phyloP scores from a whole-genome alignment of 1,140 invertebrate genomes.

The Dendrolimus punctatus region DNA sequence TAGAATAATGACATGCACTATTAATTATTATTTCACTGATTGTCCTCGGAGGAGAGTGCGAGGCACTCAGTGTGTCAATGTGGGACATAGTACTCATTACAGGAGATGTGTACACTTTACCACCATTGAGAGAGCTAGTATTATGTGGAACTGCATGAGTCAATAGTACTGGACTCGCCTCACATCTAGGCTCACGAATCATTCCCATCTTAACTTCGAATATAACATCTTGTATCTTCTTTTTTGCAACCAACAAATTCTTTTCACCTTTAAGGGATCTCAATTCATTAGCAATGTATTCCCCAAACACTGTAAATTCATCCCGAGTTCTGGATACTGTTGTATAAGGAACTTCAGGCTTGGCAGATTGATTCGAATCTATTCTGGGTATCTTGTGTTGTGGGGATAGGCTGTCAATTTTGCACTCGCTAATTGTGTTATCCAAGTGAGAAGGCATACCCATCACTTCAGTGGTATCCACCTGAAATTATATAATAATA shows the following conservation, averaged over 20 bases:
- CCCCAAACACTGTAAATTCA: constrained; percentile 61
- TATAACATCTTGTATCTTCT: constrained; percentile 64
- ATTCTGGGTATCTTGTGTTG: constrained; percentile 41
- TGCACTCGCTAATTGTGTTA: constrained; percentile 27
- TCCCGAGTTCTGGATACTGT: constrained; percentile 33
- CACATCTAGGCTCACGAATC: constrained; percentile 41
- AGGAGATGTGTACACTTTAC: constrained; percentile 48
- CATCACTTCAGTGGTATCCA: constrained; percentile 33
- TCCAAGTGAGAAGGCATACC: constrained; percentile 19
- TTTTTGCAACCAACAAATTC: constrained; percentile 56
- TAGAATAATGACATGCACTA: constrained; percentile 51
- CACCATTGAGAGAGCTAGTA: constrained; percentile 28
- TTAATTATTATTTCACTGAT: constrained; percentile 62
- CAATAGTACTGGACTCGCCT: constrained; percentile 35
- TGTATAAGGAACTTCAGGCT: constrained; percentile 34
- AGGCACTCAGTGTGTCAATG: constrained; percentile 35
- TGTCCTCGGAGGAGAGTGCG: constrained; percentile 46
- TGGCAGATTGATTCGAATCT: constrained; percentile 34
- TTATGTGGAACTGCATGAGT: constrained; percentile 30
- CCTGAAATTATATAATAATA: constrained; percentile 16
- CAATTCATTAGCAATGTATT: constrained; percentile 61
- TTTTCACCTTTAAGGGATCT: constrained; percentile 59
- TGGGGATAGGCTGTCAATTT: constrained; percentile 38
- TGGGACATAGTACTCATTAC: constrained; percentile 40
- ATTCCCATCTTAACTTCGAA: constrained; percentile 67